Evolutionary conservation across 2,888 invertebrate genomes (phyloP).

Genomic region (Sphinx pinastri): DNA sequence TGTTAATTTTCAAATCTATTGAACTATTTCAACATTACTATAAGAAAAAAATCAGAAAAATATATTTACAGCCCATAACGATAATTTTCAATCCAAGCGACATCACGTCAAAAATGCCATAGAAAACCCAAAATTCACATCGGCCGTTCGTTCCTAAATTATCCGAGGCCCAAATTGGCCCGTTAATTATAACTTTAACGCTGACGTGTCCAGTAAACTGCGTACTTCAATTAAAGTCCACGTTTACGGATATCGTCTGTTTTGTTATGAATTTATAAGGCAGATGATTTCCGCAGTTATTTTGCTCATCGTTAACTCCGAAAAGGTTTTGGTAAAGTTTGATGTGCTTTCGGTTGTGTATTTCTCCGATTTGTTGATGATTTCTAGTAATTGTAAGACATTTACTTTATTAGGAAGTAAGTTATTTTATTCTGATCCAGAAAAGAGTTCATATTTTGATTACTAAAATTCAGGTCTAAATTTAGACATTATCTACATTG

Average conservation of each 20-base stretch:
- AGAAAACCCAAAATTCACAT: neutral
- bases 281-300: constrained; percentile 8
- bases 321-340: neutral
- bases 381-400: too few species aligned
- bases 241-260: constrained; percentile 50
- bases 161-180: constrained; percentile 62
- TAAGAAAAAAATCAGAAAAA: too few species aligned
- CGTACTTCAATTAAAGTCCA: constrained; percentile 69
- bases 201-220: constrained; percentile 61
- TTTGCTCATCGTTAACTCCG: neutral
- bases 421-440: too few species aligned
- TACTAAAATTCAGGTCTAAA: too few species aligned
- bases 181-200: constrained; percentile 76
- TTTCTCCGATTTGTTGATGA: too few species aligned
- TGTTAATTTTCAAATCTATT: too few species aligned
- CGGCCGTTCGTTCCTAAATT: constrained; percentile 44
- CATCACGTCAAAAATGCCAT: neutral
- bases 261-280: constrained; percentile 40
- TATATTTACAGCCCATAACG: neutral
- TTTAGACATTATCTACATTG: too few species aligned
- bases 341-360: neutral
- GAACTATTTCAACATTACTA: too few species aligned
- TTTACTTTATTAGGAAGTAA: too few species aligned
- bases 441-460: too few species aligned
- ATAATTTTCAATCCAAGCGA: too few species aligned